These are phyloP conservation scores for Varanus salvator DNA, from an alignment of 2,113 vertebrate genomes.

Conservation along the genomic window DNA sequence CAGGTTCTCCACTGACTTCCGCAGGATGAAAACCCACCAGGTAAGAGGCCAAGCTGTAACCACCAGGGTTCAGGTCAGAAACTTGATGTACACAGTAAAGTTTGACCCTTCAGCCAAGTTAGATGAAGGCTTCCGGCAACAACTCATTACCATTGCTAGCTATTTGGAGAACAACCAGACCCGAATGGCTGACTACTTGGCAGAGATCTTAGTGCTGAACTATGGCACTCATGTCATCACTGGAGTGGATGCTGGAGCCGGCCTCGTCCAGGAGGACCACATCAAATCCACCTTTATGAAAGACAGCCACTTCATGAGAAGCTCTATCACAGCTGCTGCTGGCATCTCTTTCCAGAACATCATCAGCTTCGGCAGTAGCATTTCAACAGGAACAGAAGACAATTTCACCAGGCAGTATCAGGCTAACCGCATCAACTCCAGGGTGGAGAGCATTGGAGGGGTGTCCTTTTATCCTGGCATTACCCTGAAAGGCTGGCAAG, in stretches of 20 bases:
- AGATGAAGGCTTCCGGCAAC: slow-evolving; percentile 79
- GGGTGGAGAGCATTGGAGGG: slow-evolving; percentile 85
- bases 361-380: slow-evolving; percentile 67
- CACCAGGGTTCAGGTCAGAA: slow-evolving; percentile 86
- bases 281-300: slow-evolving; percentile 80
- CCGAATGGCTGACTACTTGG: slow-evolving; percentile 79
- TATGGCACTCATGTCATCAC: slow-evolving; percentile 90
- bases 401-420: slow-evolving; percentile 76
- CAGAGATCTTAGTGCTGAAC: slow-evolving; percentile 87
- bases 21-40: slow-evolving; percentile 87
- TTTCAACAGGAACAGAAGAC: slow-evolving; percentile 20
- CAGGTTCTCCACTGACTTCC: slow-evolving; percentile 85
- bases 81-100: slow-evolving; percentile 87
- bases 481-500: slow-evolving; percentile 90
- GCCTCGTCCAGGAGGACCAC: slow-evolving; percentile 88
- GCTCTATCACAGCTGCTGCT: slow-evolving; percentile 69
- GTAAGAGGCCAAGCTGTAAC: slow-evolving; percentile 82
- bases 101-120: slow-evolving; percentile 79
- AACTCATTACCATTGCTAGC: slow-evolving; percentile 81
- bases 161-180: slow-evolving; percentile 92
- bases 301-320: slow-evolving; percentile 63
- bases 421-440: slow-evolving; percentile 84
- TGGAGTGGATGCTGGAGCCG: slow-evolving; percentile 80
- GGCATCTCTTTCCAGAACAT: slow-evolving; percentile 80
- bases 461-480: slow-evolving; percentile 90